Evolutionary conservation across 1,140 invertebrate species (phyloP).

Genomic region (Drosophila varians): DNA sequence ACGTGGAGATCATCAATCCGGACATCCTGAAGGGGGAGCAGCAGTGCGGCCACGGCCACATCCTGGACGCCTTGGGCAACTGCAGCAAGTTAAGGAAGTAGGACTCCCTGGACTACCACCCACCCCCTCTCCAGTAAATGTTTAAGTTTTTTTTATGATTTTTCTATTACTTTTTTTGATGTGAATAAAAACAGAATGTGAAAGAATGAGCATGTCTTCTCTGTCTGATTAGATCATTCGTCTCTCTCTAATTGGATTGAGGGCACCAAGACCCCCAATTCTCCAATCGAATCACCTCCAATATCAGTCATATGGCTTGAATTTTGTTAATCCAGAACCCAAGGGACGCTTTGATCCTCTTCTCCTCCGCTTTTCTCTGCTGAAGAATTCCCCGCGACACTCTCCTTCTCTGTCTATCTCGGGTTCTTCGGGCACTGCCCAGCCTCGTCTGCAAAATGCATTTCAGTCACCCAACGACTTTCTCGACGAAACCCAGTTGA

Average conservation of each 20-base stretch:
- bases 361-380: slow-evolving; percentile 4
- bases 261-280: too few species aligned
- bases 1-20: slow-evolving; percentile 77
- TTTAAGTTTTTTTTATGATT: slow-evolving; percentile 33
- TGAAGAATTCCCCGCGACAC: neutral
- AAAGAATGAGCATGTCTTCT: neutral
- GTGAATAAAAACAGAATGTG: neutral
- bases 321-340: too few species aligned
- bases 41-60: slow-evolving; percentile 77
- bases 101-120: neutral
- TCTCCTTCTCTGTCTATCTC: slow-evolving; percentile 6
- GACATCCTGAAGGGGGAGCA: slow-evolving; percentile 75
- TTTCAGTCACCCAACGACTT: slow-evolving; percentile 62
- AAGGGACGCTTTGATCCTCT: too few species aligned
- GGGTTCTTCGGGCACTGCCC: neutral
- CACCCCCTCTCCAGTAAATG: neutral
- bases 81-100: slow-evolving; percentile 79
- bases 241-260: too few species aligned
- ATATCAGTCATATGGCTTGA: too few species aligned
- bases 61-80: slow-evolving; percentile 78
- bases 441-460: slow-evolving; percentile 32
- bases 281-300: too few species aligned
- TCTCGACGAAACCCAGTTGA: slow-evolving; percentile 27
- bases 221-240: neutral
- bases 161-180: slow-evolving; percentile 27